A percentile compares a stretch with the other conserved stretches of the same genome.
Conservation (phyloP, 2,888 invertebrate genomes). For the Pelosia muscerda region DNA sequence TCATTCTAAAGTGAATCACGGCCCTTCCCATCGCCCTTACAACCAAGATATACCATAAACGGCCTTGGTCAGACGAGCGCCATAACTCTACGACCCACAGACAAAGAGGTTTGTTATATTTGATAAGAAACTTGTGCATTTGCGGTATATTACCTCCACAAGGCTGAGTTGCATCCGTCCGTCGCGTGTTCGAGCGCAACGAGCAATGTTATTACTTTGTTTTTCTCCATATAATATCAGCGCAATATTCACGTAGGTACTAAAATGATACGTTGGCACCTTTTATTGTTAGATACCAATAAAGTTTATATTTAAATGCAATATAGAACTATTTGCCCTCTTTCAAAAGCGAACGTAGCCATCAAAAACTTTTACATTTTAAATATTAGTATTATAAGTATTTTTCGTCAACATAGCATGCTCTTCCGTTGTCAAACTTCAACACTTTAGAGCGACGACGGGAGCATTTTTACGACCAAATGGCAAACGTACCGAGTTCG, state of each 20-base stretch:
- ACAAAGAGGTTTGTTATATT: conserved; percentile 2
- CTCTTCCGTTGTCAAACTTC: conserved; percentile 31
- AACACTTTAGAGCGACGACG: conserved; percentile 26
- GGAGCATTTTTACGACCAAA: conserved; percentile 35
- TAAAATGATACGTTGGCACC: too few relatives aligned
- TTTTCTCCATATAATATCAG: background rate
- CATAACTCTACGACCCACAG: conserved; percentile 1
- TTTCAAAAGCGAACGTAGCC: background rate
- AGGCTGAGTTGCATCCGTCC: conserved; percentile 31
- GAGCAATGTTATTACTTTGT: background rate
- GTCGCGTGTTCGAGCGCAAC: background rate
- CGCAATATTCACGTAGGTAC: too few relatives aligned
- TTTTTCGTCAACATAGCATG: conserved; percentile 26
- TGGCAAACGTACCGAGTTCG: conserved; percentile 21
- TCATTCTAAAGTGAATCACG: background rate
- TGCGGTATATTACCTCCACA: conserved; percentile 25
- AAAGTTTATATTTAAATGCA: too few relatives aligned
- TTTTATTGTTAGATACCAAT: too few relatives aligned
- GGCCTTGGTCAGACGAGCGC: conserved; percentile 8
- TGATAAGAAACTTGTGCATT: conserved; percentile 21
- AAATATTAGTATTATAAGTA: conserved; percentile 3
- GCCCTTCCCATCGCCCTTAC: background rate
- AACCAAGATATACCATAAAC: background rate
- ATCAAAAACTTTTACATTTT: background rate
- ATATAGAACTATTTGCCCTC: too few relatives aligned